These are phyloP conservation scores for Colius striatus DNA, from an alignment of 2,113 vertebrate species.

Conservation along the genomic window DNA sequence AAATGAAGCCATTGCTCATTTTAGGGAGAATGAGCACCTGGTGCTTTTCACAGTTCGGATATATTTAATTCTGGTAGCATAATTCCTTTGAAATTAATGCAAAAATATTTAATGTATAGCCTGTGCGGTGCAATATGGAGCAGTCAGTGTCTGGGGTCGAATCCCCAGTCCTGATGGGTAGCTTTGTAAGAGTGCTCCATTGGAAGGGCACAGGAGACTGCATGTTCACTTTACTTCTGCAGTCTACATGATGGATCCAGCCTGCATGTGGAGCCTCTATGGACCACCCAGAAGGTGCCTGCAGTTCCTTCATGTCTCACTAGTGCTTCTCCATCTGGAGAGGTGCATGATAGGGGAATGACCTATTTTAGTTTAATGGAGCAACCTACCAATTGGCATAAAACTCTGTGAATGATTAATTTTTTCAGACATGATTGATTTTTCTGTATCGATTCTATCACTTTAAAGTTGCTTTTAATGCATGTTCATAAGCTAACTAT, in stretches of 20 bases:
- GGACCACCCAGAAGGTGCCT: neutral
- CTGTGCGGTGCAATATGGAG: fast-evolving
- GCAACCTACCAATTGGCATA: neutral
- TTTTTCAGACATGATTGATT: neutral
- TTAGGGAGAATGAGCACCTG: neutral
- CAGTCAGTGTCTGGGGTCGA: neutral
- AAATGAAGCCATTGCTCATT: neutral
- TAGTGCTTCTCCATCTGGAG: neutral
- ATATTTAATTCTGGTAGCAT: neutral
- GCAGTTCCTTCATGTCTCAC: neutral
- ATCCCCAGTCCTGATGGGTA: neutral
- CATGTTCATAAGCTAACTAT: neutral
- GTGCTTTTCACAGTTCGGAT: neutral
- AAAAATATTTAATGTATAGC: neutral
- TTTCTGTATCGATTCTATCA: neutral
- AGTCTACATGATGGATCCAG: neutral
- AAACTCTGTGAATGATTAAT: neutral
- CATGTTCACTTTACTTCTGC: neutral
- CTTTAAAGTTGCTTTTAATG: neutral
- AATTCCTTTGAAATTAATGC: neutral
- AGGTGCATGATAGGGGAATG: neutral
- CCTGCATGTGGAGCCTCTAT: neutral
- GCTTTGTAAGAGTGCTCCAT: neutral
- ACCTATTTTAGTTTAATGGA: neutral
- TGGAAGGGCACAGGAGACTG: neutral